Conservation (phyloP, 2,113 vertebrate species). For the Australoheros scitulus region DNA sequence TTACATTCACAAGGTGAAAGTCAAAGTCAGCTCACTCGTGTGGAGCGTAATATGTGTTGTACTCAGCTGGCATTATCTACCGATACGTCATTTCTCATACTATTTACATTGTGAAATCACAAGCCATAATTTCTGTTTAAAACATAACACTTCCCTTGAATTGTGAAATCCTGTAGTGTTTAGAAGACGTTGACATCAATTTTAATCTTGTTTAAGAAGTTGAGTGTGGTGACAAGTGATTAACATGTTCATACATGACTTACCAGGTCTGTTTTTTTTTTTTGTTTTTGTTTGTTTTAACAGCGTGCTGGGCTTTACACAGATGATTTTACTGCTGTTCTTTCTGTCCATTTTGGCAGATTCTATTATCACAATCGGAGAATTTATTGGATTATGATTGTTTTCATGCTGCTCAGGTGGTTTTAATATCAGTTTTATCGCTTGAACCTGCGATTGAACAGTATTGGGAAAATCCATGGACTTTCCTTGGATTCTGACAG, state of each 20-base stretch:
- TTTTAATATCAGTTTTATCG: slow-evolving; percentile 30
- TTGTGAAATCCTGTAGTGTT: slow-evolving; percentile 18
- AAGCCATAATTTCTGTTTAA: background rate
- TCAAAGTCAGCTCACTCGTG: background rate
- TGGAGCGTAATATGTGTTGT: background rate
- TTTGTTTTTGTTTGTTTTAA: background rate
- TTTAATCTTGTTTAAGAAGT: slow-evolving; percentile 8
- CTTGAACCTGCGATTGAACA: background rate
- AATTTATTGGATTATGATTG: slow-evolving; percentile 14
- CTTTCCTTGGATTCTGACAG: slow-evolving; percentile 12
- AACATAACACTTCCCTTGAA: background rate
- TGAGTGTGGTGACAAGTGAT: background rate
- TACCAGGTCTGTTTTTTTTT: background rate
- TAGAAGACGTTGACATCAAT: background rate
- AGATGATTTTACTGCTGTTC: background rate
- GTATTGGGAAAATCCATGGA: slow-evolving; percentile 38
- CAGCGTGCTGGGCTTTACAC: background rate
- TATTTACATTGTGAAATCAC: slow-evolving; percentile 5
- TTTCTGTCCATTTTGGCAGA: slow-evolving; percentile 6
- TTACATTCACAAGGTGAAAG: background rate
- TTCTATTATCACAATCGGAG: background rate
- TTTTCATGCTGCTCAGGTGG: slow-evolving; percentile 23
- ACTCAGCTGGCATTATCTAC: background rate
- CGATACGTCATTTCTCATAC: background rate
- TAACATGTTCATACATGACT: slow-evolving; percentile 6